Percentiles rank a stretch among this genome's conserved stretches.
Conservation (phyloP, 2,113 vertebrate genomes). For the Beaufortia kweichowensis region DNA sequence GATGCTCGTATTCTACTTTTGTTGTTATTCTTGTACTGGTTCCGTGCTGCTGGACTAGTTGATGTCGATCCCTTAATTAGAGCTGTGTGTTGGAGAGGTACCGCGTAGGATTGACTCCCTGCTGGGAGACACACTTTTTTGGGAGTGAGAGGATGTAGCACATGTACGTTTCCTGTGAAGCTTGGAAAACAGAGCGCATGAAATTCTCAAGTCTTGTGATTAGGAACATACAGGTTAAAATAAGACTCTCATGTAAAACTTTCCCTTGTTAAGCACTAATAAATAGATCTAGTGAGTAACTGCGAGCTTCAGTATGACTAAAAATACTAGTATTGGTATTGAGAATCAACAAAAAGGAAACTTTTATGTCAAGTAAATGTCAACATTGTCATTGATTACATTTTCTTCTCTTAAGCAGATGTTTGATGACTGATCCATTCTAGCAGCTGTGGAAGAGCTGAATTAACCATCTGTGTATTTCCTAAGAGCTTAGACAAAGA, state of each 20-base stretch:
- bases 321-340: too few relatives aligned
- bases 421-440: not conserved
- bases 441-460: not conserved
- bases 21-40: conserved; percentile 4
- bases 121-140: not conserved
- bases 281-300: not conserved
- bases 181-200: not conserved
- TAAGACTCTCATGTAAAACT: too few relatives aligned
- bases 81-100: conserved; percentile 4
- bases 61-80: conserved; percentile 18
- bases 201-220: not conserved
- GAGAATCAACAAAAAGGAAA: too few relatives aligned
- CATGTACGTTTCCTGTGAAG: conserved; percentile 15
- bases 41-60: not conserved
- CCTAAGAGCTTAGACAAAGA: not conserved
- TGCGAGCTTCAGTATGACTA: too few relatives aligned
- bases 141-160: conserved; percentile 18
- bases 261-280: not conserved
- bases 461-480: not conserved
- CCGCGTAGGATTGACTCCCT: conserved; percentile 17
- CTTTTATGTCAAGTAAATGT: conserved; percentile 10
- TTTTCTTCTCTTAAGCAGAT: conserved; percentile 3
- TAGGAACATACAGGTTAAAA: not conserved
- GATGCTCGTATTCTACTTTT: not conserved
- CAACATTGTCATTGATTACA: not conserved